Evolutionary conservation across 2,113 vertebrate genomes (phyloP).

Genomic region (Pygoscelis adeliae): DNA sequence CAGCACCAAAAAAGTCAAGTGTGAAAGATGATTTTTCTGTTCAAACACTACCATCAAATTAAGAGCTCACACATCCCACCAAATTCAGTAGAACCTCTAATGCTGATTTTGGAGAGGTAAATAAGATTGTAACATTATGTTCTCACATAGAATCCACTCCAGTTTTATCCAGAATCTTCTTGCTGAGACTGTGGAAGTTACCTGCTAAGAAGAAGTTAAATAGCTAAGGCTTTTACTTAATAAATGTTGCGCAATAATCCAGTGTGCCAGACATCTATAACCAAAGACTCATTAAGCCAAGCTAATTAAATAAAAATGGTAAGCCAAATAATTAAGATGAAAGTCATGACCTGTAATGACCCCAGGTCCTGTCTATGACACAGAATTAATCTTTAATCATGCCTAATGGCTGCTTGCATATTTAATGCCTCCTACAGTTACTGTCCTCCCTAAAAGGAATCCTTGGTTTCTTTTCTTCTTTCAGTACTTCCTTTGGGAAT

Average conservation of each 20-base stretch:
- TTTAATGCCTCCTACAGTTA: conserved; percentile 66
- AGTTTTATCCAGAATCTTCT: not conserved
- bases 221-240: not conserved
- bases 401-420: conserved; percentile 73
- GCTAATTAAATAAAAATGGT: conserved; percentile 78
- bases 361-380: conserved; percentile 57
- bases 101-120: not conserved
- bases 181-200: not conserved
- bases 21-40: not conserved
- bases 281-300: conserved; percentile 67
- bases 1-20: not conserved
- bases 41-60: not conserved
- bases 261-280: conserved; percentile 34
- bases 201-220: not conserved
- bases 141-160: not conserved
- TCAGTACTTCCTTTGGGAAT: conserved; percentile 36
- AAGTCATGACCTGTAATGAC: conserved; percentile 72
- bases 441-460: conserved; percentile 60
- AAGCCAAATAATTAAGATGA: conserved; percentile 71
- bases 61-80: not conserved
- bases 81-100: not conserved
- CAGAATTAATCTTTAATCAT: conserved; percentile 80
- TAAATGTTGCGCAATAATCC: not conserved
- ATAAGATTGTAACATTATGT: not conserved
- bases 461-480: conserved; percentile 48